phyloP scores from a whole-genome alignment of 2,888 invertebrate genomes.

The Theristus sp. region DNA sequence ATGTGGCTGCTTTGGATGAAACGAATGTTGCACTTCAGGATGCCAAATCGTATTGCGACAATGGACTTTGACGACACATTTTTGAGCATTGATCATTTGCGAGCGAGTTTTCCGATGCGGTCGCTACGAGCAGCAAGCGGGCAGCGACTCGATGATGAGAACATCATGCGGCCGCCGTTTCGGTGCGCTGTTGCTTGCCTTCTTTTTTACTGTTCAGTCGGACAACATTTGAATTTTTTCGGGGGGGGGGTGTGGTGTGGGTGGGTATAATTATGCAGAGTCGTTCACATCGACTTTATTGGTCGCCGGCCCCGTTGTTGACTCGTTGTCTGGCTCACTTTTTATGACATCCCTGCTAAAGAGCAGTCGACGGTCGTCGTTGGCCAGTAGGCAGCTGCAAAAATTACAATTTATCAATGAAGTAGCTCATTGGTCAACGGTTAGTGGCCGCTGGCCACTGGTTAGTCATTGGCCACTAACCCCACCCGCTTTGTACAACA shows the following conservation, averaged over 20 bases:
- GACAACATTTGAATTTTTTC: not conserved
- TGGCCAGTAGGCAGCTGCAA: slow-evolving; percentile 6
- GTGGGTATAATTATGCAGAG: not conserved
- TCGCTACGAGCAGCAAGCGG: slow-evolving; percentile 29
- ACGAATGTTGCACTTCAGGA: no score
- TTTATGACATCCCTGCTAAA: not conserved
- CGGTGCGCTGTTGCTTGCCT: slow-evolving; percentile 34
- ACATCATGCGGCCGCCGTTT: slow-evolving; percentile 57
- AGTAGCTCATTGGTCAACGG: no score
- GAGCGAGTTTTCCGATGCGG: slow-evolving; percentile 63
- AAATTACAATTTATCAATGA: no score
- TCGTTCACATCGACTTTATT: not conserved
- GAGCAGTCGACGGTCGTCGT: slow-evolving; percentile 15
- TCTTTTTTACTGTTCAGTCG: not conserved
- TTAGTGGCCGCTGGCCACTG: no score
- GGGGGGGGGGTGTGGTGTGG: not conserved
- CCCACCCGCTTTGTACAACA: no score
- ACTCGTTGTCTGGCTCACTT: not conserved
- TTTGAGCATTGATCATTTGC: slow-evolving; percentile 67
- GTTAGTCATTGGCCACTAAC: no score
- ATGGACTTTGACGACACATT: slow-evolving; percentile 97
- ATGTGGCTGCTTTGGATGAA: no score
- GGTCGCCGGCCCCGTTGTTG: no score
- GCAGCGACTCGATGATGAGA: slow-evolving; percentile 47
- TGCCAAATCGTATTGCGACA: slow-evolving; percentile 61